These are phyloP conservation scores for Apodemus sylvaticus DNA, from an alignment of 2,113 vertebrate species.

Conservation along the genomic window DNA sequence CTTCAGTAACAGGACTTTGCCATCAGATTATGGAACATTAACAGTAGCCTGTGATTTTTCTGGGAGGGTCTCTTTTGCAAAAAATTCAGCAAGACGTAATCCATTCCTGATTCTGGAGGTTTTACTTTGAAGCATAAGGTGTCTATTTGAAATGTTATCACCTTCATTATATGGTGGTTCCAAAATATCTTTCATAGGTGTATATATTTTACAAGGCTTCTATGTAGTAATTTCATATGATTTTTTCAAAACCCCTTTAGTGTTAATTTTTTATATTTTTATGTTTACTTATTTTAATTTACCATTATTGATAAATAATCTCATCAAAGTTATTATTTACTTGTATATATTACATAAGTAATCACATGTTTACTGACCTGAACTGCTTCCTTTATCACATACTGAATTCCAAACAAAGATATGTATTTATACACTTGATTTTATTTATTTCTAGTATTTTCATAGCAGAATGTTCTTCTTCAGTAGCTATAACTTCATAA, in stretches of 20 bases:
- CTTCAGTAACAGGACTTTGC: neutral
- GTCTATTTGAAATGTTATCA: neutral
- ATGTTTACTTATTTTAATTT: neutral
- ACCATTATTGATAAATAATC: neutral
- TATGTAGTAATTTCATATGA: neutral
- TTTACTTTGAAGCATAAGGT: neutral
- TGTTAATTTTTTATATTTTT: neutral
- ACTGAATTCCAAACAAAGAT: neutral
- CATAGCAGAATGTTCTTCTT: neutral
- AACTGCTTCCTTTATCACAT: neutral
- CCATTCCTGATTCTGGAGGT: neutral
- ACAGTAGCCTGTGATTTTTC: neutral
- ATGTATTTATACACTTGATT: neutral
- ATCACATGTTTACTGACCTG: neutral
- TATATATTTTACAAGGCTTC: neutral
- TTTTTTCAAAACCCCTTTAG: neutral
- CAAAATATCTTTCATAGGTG: neutral
- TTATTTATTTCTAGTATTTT: neutral
- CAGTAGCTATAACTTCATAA: neutral
- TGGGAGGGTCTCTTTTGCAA: neutral
- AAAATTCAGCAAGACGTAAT: neutral
- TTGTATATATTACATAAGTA: neutral
- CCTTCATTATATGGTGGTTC: neutral
- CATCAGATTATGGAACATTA: neutral
- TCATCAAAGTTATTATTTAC: neutral